A percentile compares a stretch with the other conserved stretches of the same genome.
Conservation (phyloP, 1,140 invertebrate species). For the Oryctes rhinoceros region DNA sequence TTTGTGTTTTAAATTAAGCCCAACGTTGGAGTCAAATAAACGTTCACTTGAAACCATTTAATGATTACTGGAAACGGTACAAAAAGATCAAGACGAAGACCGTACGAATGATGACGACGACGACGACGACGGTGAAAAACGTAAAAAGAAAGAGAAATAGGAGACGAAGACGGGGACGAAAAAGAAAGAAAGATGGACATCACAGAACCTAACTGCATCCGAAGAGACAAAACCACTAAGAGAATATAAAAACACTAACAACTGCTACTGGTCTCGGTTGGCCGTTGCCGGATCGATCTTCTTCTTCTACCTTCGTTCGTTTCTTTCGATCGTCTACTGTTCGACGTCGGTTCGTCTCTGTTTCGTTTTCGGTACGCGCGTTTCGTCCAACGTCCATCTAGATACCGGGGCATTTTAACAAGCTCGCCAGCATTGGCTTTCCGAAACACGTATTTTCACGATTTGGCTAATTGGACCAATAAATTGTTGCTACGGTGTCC, state of each 20-base stretch:
- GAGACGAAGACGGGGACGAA: not conserved
- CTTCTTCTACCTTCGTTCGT: conserved; percentile 15
- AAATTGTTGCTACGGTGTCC: conserved; percentile 62
- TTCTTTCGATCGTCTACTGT: conserved; percentile 9
- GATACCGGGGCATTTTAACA: conserved; percentile 49
- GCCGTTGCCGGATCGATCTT: conserved; percentile 32
- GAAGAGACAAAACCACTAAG: conserved; percentile 29
- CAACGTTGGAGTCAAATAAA: conserved; percentile 40
- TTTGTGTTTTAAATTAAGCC: conserved; percentile 53
- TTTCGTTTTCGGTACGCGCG: conserved; percentile 29
- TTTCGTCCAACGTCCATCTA: conserved; percentile 27
- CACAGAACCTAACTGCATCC: not conserved
- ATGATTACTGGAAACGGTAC: conserved; percentile 35
- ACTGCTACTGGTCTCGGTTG: conserved; percentile 31
- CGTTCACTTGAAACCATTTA: conserved; percentile 35
- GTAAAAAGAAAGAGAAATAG: not conserved
- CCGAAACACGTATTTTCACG: conserved; percentile 62
- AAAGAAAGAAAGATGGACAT: not conserved
- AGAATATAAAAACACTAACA: conserved; percentile 25
- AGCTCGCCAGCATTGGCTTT: conserved; percentile 57
- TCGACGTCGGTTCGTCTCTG: conserved; percentile 24
- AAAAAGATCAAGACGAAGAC: not conserved
- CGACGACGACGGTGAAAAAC: conserved; percentile 19
- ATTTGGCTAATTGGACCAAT: conserved; percentile 63
- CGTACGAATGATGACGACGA: not conserved